phyloP scores from a whole-genome alignment of 1,140 invertebrate genomes.

The Arctopsyche grandis region DNA sequence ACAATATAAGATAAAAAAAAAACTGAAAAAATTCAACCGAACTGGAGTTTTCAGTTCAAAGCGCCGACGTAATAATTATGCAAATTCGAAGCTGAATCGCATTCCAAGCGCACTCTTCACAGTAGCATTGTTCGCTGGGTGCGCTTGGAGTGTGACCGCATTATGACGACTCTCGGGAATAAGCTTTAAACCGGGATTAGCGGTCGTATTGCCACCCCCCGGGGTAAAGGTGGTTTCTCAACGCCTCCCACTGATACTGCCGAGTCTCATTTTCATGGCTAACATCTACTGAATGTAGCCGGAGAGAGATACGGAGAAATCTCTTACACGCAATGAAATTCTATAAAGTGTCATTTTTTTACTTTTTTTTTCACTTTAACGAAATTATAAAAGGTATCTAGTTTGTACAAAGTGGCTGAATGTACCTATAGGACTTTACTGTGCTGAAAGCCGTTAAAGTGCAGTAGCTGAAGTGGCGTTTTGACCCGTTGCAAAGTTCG shows the following conservation, averaged over 20 bases:
- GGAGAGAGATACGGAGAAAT: background rate
- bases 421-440: too few relatives aligned
- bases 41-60: conserved; percentile 31
- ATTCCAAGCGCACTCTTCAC: conserved; percentile 25
- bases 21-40: conserved; percentile 21
- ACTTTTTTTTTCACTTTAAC: too few relatives aligned
- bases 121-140: background rate
- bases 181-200: conserved; percentile 44
- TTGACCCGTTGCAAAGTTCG: too few relatives aligned
- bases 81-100: conserved; percentile 34
- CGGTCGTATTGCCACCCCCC: conserved; percentile 7
- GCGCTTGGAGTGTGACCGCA: conserved; percentile 33
- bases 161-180: conserved; percentile 31
- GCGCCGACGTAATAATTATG: conserved; percentile 46
- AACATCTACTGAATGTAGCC: background rate
- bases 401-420: too few relatives aligned
- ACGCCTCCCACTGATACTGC: too few relatives aligned
- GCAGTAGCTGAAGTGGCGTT: too few relatives aligned
- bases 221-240: too few relatives aligned
- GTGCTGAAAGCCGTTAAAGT: too few relatives aligned
- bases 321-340: conserved; percentile 18
- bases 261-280: too few relatives aligned
- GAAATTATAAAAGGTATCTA: too few relatives aligned
- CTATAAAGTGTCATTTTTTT: background rate
- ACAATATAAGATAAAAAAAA: conserved; percentile 7